These are phyloP conservation scores for Mobula hypostoma DNA, from an alignment of 2,113 vertebrate species.

Conservation along the genomic window DNA sequence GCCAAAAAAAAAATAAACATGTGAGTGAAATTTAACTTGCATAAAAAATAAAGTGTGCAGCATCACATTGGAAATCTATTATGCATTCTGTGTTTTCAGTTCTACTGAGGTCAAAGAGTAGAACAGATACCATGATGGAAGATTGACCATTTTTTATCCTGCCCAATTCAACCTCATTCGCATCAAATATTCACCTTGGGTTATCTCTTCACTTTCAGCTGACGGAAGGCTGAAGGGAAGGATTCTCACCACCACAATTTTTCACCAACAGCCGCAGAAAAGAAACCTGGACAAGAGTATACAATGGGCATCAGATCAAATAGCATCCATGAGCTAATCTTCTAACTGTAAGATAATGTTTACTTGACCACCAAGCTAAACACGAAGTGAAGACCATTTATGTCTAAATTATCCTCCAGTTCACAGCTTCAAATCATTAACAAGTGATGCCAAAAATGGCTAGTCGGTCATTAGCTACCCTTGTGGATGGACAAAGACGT, in stretches of 20 bases:
- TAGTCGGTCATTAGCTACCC: neutral
- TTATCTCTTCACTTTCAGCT: neutral
- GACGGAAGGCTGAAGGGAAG: too few species aligned
- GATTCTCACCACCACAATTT: neutral
- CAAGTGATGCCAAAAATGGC: neutral
- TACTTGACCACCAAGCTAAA: too few species aligned
- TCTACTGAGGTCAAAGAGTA: neutral
- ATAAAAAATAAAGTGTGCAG: neutral
- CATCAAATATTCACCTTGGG: neutral
- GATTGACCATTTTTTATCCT: neutral
- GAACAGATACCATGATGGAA: neutral
- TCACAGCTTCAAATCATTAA: neutral
- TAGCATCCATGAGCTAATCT: neutral
- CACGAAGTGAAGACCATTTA: neutral
- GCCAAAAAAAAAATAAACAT: neutral
- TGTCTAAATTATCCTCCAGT: neutral
- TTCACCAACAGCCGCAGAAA: neutral
- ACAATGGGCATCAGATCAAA: neutral
- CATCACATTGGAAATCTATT: too few species aligned
- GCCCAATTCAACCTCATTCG: too few species aligned
- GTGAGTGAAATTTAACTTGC: neutral
- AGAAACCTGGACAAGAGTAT: neutral
- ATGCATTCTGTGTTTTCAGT: too few species aligned
- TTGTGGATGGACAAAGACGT: neutral
- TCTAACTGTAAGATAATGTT: neutral